Evolutionary conservation across 2,797 vertebrate species (phyloP).

Genomic region (Alcedo quadribrachys): DNA sequence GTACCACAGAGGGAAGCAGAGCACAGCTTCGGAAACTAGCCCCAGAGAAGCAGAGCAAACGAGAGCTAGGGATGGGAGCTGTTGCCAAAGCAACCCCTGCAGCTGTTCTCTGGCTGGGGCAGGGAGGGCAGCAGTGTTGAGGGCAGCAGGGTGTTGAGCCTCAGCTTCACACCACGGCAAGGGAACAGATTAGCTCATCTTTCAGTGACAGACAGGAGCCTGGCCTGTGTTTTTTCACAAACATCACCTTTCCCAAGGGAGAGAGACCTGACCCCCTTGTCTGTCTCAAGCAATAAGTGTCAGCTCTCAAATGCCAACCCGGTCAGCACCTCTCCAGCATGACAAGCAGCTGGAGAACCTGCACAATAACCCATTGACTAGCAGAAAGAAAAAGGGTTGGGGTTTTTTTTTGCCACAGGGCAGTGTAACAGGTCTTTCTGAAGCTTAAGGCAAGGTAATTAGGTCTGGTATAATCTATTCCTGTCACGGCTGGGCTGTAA

Average conservation of each 20-base stretch:
- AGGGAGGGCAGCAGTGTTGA: neutral
- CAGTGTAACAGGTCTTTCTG: neutral
- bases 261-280: neutral
- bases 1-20: neutral
- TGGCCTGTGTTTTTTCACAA: neutral
- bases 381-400: neutral
- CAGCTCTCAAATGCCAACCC: neutral
- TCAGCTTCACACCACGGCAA: neutral
- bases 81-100: neutral
- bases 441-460: slow-evolving; percentile 50
- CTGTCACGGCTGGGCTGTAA: neutral
- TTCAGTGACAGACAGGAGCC: slow-evolving; percentile 6
- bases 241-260: slow-evolving; percentile 40
- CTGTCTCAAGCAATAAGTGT: neutral
- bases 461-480: slow-evolving; percentile 30
- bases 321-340: slow-evolving; percentile 14
- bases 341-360: slow-evolving; percentile 10
- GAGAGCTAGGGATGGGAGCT: rapidly evolving
- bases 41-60: neutral
- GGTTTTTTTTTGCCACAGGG: neutral
- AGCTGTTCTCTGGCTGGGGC: neutral
- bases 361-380: slow-evolving; percentile 48
- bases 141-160: neutral
- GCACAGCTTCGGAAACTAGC: neutral
- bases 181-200: slow-evolving; percentile 51